A percentile compares a stretch with the other conserved stretches of the same genome.
These are phyloP conservation scores for Pseudomyrmex sp. DNA, from an alignment of 1,140 invertebrate species.

Conservation along the genomic window DNA sequence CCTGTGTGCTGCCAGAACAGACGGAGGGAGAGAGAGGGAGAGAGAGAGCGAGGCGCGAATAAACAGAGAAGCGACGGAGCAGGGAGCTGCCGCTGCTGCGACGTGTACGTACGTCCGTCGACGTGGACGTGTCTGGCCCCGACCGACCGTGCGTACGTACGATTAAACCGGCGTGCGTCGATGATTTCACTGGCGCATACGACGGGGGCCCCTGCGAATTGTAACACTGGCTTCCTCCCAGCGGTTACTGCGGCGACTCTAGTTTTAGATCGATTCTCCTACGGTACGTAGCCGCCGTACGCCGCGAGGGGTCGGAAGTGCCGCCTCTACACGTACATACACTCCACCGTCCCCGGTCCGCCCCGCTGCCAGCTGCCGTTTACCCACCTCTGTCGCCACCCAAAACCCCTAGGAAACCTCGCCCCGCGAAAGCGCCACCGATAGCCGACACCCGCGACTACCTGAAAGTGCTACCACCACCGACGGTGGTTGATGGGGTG, in stretches of 20 bases:
- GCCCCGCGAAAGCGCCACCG: slow-evolving; percentile 67
- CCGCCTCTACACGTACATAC: slow-evolving; percentile 53
- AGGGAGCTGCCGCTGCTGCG: slow-evolving; percentile 31
- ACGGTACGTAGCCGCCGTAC: slow-evolving; percentile 77
- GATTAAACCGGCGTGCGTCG: slow-evolving; percentile 72
- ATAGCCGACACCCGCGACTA: slow-evolving; percentile 58
- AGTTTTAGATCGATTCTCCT: slow-evolving; percentile 85
- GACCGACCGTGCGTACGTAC: slow-evolving; percentile 67
- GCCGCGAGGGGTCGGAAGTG: slow-evolving; percentile 61
- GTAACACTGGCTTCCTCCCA: slow-evolving; percentile 83
- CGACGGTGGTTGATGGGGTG: slow-evolving; percentile 9
- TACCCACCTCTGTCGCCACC: slow-evolving; percentile 59
- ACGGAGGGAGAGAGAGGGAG: background rate
- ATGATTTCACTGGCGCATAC: slow-evolving; percentile 79
- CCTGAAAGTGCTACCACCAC: slow-evolving; percentile 40
- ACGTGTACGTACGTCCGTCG: slow-evolving; percentile 50
- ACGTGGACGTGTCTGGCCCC: slow-evolving; percentile 53
- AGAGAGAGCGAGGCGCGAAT: slow-evolving; percentile 10
- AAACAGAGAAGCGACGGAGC: slow-evolving; percentile 15
- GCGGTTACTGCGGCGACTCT: slow-evolving; percentile 84
- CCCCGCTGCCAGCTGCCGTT: slow-evolving; percentile 36
- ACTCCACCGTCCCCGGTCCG: slow-evolving; percentile 56
- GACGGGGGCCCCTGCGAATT: slow-evolving; percentile 75
- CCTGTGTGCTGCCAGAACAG: slow-evolving; percentile 41
- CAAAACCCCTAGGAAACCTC: slow-evolving; percentile 69